phyloP scores from a whole-genome alignment of 2,888 invertebrate genomes.

The Orthonychiurus folsomi region DNA sequence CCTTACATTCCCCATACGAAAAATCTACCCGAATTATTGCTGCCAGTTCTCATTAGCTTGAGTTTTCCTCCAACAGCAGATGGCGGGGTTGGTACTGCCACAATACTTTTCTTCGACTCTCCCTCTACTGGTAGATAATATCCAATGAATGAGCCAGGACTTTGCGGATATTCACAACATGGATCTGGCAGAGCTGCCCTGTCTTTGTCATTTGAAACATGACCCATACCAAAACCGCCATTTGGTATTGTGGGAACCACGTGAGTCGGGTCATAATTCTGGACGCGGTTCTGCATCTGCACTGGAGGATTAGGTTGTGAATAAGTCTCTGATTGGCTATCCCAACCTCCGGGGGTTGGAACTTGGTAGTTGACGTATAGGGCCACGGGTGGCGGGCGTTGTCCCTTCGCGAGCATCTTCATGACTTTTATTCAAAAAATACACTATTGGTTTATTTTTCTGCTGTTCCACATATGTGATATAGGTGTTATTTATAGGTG shows the following conservation, averaged over 20 bases:
- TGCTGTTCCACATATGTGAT: neutral
- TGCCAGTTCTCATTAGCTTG: neutral
- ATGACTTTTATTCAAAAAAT: neutral
- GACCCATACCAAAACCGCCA: neutral
- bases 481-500: neutral
- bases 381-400: neutral
- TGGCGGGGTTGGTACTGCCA: neutral
- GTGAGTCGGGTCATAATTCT: neutral
- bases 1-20: neutral
- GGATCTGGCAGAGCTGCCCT: no score
- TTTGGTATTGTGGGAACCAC: neutral
- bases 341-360: neutral
- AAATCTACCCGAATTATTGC: neutral
- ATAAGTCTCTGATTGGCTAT: no score
- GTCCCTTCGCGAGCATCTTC: neutral
- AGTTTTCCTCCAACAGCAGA: neutral
- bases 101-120: neutral
- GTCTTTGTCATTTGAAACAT: no score
- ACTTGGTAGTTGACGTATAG: neutral
- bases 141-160: neutral
- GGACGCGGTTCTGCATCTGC: no score
- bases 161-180: neutral
- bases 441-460: neutral
- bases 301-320: no score
- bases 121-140: neutral